Evolutionary conservation across 2,113 vertebrate genomes (phyloP), one percentile per base, ranked within the genome.

Genomic region (Pterocles orientalis): DNA sequence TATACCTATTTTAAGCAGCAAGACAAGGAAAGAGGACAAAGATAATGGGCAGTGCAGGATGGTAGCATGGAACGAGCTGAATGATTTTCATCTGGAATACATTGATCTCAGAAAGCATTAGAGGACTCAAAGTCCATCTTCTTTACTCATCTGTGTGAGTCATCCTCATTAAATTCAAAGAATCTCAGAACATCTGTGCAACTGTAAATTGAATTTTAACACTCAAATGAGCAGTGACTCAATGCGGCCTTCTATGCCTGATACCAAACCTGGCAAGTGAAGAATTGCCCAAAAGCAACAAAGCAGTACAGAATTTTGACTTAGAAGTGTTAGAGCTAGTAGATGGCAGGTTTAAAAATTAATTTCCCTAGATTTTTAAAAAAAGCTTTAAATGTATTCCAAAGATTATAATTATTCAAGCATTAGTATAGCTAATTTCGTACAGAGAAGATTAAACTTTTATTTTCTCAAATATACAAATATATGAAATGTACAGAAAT

Each of bases 121-220:
- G 87, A 97, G 84, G 77, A 86, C 84, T 92, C 88, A 97, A 97
- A 98, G 96, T 98, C 98, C 95, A 93, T 97, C 97, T 81, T 95
- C 94, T 94, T 95, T 95, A 86, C 92, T 97, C 95, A 96, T 95
- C 69, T 81, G 87, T 87, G 94, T 98, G 98, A 99, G 93, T 99
- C 98, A 98, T 97, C 97, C 98, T 98, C 98, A 98, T 98, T 98
- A 98, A 98, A 98, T 93, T 90, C 97, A 95, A 97, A 97, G 97
- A 94, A 97, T 97, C 96, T 90, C 92, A 93, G 96, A 98, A 98
- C 95, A 97, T 98, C 97, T 96, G 95, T 97, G 97, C 94, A 93
- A 96, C 96, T 96, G 90, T 92, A 95, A 95, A 97, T 96, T 97
- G 95, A 95, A 97, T 97, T 96, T 97, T 94, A 94, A 91, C 95